These are phyloP conservation scores for Heliconius nattereri DNA, from an alignment of 1,140 invertebrate species.

Conservation along the genomic window DNA sequence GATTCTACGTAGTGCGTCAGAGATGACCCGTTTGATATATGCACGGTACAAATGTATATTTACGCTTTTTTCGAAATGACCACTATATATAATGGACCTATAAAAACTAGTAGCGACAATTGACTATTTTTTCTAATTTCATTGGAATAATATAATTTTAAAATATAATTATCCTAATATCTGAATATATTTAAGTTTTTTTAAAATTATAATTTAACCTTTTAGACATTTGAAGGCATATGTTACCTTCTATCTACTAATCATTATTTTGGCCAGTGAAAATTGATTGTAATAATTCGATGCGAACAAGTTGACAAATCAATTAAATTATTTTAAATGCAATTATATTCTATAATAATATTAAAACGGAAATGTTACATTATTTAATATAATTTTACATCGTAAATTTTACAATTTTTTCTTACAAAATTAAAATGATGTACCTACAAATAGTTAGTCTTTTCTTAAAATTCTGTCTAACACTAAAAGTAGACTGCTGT, in stretches of 20 bases:
- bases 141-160: too few relatives aligned
- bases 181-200: too few relatives aligned
- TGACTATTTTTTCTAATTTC: too few relatives aligned
- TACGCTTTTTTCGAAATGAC: too few relatives aligned
- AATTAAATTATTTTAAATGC: background rate
- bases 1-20: background rate
- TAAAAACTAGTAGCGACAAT: too few relatives aligned
- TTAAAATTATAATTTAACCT: too few relatives aligned
- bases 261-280: background rate
- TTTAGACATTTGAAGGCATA: too few relatives aligned
- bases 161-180: too few relatives aligned
- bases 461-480: conserved; percentile 4
- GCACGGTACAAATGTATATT: background rate
- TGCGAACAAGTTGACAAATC: background rate
- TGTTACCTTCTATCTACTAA: background rate
- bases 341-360: too few relatives aligned
- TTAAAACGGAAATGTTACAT: background rate
- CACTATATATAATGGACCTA: too few relatives aligned
- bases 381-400: background rate
- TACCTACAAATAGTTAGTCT: background rate
- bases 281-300: background rate
- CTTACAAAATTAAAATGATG: background rate
- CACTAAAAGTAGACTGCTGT: background rate
- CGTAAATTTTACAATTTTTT: background rate
- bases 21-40: conserved; percentile 2